These are phyloP conservation scores for Epirrita christyi DNA, from an alignment of 2,888 invertebrate genomes.

Conservation along the genomic window DNA sequence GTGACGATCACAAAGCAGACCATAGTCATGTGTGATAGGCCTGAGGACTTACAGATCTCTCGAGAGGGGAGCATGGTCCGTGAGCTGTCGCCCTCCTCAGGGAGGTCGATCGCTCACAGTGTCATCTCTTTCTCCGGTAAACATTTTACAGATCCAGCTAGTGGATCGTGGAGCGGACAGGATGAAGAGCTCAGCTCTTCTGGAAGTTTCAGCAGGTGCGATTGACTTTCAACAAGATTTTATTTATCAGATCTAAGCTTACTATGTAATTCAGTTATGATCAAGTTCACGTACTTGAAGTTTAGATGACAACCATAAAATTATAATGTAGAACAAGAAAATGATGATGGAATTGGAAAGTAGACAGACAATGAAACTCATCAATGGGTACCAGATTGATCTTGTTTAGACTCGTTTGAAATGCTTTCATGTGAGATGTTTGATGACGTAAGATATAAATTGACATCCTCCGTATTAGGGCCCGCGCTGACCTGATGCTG, in stretches of 20 bases:
- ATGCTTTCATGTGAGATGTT: too few relatives aligned
- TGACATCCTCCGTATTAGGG: too few relatives aligned
- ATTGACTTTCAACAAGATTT: background rate
- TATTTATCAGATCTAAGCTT: too few relatives aligned
- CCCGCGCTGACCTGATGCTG: slow-evolving; percentile 81
- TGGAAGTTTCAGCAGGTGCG: slow-evolving; percentile 80
- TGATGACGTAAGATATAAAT: too few relatives aligned
- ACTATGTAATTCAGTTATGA: too few relatives aligned
- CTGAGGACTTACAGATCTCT: slow-evolving; percentile 74
- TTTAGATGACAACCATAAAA: too few relatives aligned
- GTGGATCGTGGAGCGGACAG: slow-evolving; percentile 83
- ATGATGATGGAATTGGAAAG: too few relatives aligned
- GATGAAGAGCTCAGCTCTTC: slow-evolving; percentile 82
- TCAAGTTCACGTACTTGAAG: too few relatives aligned
- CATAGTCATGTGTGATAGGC: slow-evolving; percentile 67
- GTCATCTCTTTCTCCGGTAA: slow-evolving; percentile 76
- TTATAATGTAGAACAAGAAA: too few relatives aligned
- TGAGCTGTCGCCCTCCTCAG: slow-evolving; percentile 82
- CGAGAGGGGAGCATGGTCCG: slow-evolving; percentile 72
- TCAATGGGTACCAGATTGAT: too few relatives aligned
- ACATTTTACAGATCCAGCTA: slow-evolving; percentile 84
- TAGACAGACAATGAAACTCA: too few relatives aligned
- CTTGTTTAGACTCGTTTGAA: too few relatives aligned
- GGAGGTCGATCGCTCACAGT: slow-evolving; percentile 79
- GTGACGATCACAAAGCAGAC: slow-evolving; percentile 72